Percentiles rank a stretch among this genome's conserved stretches.
phyloP scores from a whole-genome alignment of 2,113 vertebrate species.

The Syngnathus typhle region DNA sequence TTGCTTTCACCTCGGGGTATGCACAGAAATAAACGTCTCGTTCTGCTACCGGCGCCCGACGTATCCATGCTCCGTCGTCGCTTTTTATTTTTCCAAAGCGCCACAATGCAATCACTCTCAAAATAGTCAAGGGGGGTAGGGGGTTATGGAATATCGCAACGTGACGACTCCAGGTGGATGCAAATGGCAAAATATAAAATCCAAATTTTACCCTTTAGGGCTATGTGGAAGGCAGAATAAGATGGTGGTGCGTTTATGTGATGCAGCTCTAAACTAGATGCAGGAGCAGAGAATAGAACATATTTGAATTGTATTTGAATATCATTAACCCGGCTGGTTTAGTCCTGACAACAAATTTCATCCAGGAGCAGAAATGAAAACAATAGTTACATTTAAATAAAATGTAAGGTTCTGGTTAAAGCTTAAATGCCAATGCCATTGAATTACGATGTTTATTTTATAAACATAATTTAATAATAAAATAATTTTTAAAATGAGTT shows the following conservation, averaged over 20 bases:
- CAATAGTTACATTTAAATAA: not conserved
- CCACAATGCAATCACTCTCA: constrained; percentile 23
- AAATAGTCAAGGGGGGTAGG: constrained; percentile 7
- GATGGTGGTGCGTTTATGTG: constrained; percentile 11
- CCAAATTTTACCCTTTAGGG: constrained; percentile 34
- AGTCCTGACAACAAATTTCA: constrained; percentile 5
- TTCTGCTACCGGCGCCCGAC: constrained; percentile 33
- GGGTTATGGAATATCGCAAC: constrained; percentile 21
- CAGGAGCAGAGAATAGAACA: constrained; percentile 8
- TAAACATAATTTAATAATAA: too few species aligned
- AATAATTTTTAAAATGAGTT: too few species aligned
- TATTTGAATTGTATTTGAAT: constrained; percentile 2
- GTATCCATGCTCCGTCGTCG: constrained; percentile 25
- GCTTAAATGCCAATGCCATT: not conserved
- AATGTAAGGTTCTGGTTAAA: constrained; percentile 18
- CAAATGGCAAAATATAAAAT: constrained; percentile 31
- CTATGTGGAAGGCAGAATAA: constrained; percentile 23
- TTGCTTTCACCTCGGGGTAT: constrained; percentile 34
- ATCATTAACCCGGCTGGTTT: not conserved
- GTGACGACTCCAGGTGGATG: constrained; percentile 27
- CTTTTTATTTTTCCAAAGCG: constrained; percentile 31
- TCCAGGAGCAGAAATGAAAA: constrained; percentile 27
- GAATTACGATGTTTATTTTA: not conserved
- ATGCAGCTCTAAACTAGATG: constrained; percentile 3
- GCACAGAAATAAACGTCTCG: constrained; percentile 30